Base-by-base conservation (phyloP, 2,113 vertebrate species). In the Muscicapa adusta region DNA sequence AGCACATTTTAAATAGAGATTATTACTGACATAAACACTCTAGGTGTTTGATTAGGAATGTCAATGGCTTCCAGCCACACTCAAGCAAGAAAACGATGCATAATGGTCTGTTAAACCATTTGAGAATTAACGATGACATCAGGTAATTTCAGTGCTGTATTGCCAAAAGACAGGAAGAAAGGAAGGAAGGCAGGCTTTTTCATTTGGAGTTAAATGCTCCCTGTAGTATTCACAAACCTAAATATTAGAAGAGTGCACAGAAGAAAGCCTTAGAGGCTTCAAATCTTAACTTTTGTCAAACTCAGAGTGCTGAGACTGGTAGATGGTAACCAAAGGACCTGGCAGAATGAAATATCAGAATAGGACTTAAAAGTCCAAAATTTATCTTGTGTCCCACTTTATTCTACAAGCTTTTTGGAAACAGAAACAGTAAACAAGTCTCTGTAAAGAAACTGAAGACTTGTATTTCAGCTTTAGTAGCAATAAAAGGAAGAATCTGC, bases 161-260 rank as follows among this genome's bases (percentile, higher is more conserved):
- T 94, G 93, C 93, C 89, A 91, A 88, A 93, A 94, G 88, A 83
- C 85, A 94, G 84, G 88, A 94, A 95, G 93, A 89, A 86, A 96
- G 85, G 88, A 71, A 96, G 82, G 78, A 60, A 94, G 81, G 47
- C 0, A 92, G 51, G 25, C 23, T 85, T 93, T 93, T 92, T 83
- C 74, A 76, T 70, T 85, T 58, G 38, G 71, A 91, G 34, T 85
- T 94, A 94, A 96, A 85, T 51, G 67, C 34, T 96, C 93, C 89
- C 91, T 82, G 24, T 19, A 85, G 87, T 72, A 96, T 70, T 63
- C 93, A 43, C 45, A 94, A 95, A 88, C 42, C 34, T 75, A 89
- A 89, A 82, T 79, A 89, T 70, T 80, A 70, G 43, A 91, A 40
- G 22, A 91, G 15, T 0, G 2, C 29, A 60, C n/a, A 54, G 45